These are phyloP conservation scores for Anoplopoma fimbria DNA, from an alignment of 2,113 vertebrate species.

Conservation along the genomic window DNA sequence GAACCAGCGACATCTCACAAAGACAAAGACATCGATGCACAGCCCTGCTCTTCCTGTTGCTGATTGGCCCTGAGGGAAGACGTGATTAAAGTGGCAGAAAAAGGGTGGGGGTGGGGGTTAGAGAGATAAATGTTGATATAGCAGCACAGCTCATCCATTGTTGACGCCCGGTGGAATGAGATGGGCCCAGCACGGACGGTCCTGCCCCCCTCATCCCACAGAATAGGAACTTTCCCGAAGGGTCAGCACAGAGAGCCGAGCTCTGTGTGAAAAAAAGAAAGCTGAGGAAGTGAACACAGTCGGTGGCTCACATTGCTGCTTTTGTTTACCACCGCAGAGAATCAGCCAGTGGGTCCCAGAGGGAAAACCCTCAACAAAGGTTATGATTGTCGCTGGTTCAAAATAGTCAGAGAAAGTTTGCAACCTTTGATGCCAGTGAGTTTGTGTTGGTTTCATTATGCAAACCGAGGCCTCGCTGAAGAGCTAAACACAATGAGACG, in stretches of 20 bases:
- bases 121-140: constrained; percentile 78
- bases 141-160: constrained; percentile 76
- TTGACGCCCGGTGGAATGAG: constrained; percentile 58
- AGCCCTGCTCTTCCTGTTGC: constrained; percentile 51
- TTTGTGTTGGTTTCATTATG: constrained; percentile 19
- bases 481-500: constrained; percentile 42
- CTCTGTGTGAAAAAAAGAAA: constrained; percentile 54
- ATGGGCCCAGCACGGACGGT: constrained; percentile 58
- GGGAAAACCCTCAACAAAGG: constrained; percentile 39
- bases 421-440: constrained; percentile 25
- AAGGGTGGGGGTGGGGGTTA: neutral
- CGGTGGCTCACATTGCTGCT: constrained; percentile 60
- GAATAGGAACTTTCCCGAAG: constrained; percentile 81
- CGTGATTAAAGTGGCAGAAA: constrained; percentile 46
- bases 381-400: constrained; percentile 42
- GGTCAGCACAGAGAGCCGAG: constrained; percentile 49
- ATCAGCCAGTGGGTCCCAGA: constrained; percentile 45
- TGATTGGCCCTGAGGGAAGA: constrained; percentile 55
- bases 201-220: constrained; percentile 40
- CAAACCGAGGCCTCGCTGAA: constrained; percentile 30
- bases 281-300: constrained; percentile 68
- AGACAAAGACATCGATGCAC: constrained; percentile 39
- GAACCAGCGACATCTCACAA: constrained; percentile 41
- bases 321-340: constrained; percentile 66
- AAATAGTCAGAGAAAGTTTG: constrained; percentile 28